These are phyloP conservation scores for Dicrostonyx torquatus DNA, from an alignment of 2,797 vertebrate genomes.

Conservation along the genomic window DNA sequence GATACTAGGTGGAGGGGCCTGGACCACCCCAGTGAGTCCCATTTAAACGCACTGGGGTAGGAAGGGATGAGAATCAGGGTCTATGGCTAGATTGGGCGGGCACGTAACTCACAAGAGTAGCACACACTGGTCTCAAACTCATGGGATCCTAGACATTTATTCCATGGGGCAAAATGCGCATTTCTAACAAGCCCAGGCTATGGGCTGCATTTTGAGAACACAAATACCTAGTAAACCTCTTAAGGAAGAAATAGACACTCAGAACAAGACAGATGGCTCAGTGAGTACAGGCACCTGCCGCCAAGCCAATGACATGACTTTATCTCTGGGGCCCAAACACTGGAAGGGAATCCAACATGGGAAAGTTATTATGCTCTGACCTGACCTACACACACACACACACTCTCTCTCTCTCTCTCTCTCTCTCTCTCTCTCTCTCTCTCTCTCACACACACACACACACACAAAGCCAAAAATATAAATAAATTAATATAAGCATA, in stretches of 20 bases:
- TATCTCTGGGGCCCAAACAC: not conserved
- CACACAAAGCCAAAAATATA: not conserved
- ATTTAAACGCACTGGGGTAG: not conserved
- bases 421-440: too few relatives aligned
- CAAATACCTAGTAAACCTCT: not conserved
- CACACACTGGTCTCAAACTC: not conserved
- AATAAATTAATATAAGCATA: not conserved
- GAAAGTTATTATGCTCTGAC: not conserved
- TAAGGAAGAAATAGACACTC: not conserved
- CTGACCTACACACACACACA: too few relatives aligned
- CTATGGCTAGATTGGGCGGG: not conserved
- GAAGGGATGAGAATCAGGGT: not conserved
- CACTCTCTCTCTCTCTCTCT: too few relatives aligned
- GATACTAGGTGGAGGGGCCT: fast-evolving
- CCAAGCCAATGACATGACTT: not conserved
- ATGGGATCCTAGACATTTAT: not conserved
- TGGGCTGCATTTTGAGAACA: not conserved
- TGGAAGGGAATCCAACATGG: not conserved
- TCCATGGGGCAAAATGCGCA: not conserved
- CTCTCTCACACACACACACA: too few relatives aligned
- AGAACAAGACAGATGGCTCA: not conserved
- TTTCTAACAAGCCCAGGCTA: not conserved
- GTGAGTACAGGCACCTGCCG: not conserved
- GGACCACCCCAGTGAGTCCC: not conserved
- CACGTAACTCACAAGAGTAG: not conserved